phyloP scores from a whole-genome alignment of 2,113 vertebrate genomes.

The Acanthisitta chloris region DNA sequence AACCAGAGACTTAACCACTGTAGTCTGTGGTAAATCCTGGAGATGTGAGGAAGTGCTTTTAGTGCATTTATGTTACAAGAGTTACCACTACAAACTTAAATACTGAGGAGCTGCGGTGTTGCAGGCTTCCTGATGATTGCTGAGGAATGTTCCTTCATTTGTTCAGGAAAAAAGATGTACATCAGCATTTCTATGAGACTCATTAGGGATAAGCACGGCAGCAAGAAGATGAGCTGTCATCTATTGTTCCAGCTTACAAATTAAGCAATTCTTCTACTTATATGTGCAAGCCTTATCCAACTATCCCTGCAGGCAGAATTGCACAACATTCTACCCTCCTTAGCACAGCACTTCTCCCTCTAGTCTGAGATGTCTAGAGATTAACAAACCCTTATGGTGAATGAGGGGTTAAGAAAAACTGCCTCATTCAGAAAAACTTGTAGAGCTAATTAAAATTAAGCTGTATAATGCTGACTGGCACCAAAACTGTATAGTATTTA shows the following conservation, averaged over 20 bases:
- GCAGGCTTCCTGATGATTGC: not conserved
- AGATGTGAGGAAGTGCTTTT: not conserved
- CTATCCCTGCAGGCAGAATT: not conserved
- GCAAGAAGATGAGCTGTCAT: conserved; percentile 3
- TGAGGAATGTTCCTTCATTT: not conserved
- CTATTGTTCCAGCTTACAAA: conserved; percentile 22
- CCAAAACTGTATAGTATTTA: not conserved
- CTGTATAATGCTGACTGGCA: not conserved
- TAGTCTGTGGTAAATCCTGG: not conserved
- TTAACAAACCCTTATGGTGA: not conserved
- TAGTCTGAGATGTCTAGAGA: not conserved
- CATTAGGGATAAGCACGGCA: not conserved
- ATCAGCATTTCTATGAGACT: not conserved
- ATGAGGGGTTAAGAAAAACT: not conserved
- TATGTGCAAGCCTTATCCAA: not conserved
- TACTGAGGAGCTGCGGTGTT: not conserved
- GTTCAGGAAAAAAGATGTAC: not conserved
- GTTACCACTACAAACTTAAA: not conserved
- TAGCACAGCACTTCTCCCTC: not conserved
- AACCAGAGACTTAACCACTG: not conserved
- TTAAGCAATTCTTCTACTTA: not conserved
- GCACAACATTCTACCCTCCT: not conserved
- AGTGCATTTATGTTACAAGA: not conserved
- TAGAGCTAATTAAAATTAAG: not conserved
- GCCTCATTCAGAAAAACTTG: not conserved